Evolutionary conservation across 2,113 vertebrate genomes (phyloP), one percentile per base, ranked within the genome.

Genomic region (Syngnathus scovelli): DNA sequence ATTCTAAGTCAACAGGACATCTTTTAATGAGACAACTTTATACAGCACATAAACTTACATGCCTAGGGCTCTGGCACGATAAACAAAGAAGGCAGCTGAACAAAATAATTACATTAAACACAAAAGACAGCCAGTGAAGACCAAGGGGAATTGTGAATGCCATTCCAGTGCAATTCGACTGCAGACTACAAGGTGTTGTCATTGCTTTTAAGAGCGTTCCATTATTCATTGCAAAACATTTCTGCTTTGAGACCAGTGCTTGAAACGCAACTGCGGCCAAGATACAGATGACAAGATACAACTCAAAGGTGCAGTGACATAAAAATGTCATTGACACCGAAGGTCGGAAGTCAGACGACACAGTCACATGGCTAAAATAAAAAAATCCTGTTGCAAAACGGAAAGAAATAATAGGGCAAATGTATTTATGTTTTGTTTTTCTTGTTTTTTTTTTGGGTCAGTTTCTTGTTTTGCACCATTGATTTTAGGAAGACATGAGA

Each of bases 161-260:
- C 48, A 56, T 63, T 71, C 27, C 36, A 59, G 39, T 55, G 51
- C 56, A 21, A 72, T 69, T 66, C 49, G 67, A 61, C 68, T 66
- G 11, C 0, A 43, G 48, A 72, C 69, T 63, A 62, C 66, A 70
- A 78, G 55, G 69, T 80, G 64, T 67, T 43, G 61, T 63, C 73
- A 68, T 75, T 66, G 56, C 72, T 81, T 78, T 75, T 67, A 74
- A 67, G 61, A 41, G 63, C 44, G 21, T 61, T 84, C 39, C 69
- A 80, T 83, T 69, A 83, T 83, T 80, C 65, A 78, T 39, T 52
- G 61, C 21, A 56, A 69, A 69, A 72, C 64, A 77, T 72, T 76
- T 62, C 51, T 62, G 68, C 54, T 0, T 38, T 49, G 51, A 70
- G 69, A 71, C 37, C 37, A 41, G 61, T 0, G n/a, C 44, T 41